phyloP scores from a whole-genome alignment of 2,797 vertebrate species.

The Australoheros facetus region DNA sequence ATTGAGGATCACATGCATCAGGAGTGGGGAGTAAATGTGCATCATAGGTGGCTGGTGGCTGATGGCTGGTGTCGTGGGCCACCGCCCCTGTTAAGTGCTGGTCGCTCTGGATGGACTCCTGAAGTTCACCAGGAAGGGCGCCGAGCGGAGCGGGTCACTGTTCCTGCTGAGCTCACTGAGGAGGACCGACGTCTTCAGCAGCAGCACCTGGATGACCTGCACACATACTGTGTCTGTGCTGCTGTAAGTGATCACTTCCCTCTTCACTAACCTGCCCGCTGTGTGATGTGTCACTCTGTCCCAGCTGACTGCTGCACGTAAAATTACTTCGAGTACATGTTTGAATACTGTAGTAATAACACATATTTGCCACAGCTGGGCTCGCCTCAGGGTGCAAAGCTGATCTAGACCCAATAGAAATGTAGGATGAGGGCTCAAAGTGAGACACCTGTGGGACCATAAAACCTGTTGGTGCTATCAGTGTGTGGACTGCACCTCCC shows the following conservation, averaged over 20 bases:
- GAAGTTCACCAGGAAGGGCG: too few relatives aligned
- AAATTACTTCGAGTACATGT: background rate
- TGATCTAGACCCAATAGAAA: background rate
- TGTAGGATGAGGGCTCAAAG: too few relatives aligned
- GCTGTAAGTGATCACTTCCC: background rate
- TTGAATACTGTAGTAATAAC: conserved; percentile 1
- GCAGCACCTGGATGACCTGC: background rate
- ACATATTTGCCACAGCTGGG: background rate
- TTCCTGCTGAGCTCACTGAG: background rate
- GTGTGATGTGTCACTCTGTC: background rate
- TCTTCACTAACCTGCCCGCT: background rate
- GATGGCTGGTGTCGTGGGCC: too few relatives aligned
- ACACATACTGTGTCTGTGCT: background rate
- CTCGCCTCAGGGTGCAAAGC: background rate
- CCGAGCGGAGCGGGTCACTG: too few relatives aligned
- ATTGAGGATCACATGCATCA: too few relatives aligned
- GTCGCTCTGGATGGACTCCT: too few relatives aligned
- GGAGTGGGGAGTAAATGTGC: too few relatives aligned
- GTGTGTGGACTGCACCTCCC: background rate
- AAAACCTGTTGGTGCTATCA: background rate
- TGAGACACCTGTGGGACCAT: background rate
- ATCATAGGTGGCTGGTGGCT: too few relatives aligned
- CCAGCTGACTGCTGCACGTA: background rate
- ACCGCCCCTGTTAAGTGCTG: too few relatives aligned
- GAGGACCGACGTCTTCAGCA: background rate